Conservation (phyloP, 2,113 vertebrate genomes). For the Taurulus bubalis region DNA sequence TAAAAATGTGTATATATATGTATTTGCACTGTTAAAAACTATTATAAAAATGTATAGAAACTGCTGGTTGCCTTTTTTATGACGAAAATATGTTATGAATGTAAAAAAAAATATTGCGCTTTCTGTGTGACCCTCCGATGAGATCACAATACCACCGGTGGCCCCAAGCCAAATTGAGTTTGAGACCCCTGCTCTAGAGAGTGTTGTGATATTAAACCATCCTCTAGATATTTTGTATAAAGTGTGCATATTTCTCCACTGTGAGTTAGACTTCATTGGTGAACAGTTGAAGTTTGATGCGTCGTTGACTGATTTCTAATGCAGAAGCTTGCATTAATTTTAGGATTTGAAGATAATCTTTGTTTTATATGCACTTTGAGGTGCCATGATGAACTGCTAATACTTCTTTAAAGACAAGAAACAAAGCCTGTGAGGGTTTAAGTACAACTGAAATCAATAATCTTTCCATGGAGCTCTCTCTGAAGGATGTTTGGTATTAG, state of each 20-base stretch:
- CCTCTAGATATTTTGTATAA: conserved; percentile 2
- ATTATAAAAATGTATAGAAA: too few species aligned
- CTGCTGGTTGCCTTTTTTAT: too few species aligned
- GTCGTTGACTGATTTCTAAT: neutral
- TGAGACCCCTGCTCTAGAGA: too few species aligned
- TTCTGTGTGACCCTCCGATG: too few species aligned
- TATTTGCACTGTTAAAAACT: too few species aligned
- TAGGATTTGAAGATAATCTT: neutral
- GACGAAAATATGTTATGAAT: too few species aligned
- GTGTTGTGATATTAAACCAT: neutral
- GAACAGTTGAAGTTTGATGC: neutral
- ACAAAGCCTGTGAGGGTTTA: neutral
- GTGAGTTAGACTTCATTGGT: conserved; percentile 2
- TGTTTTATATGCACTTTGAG: neutral
- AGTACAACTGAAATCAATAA: neutral
- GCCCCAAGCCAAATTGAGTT: too few species aligned
- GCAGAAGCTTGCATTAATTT: neutral
- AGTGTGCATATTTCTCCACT: neutral
- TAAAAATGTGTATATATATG: too few species aligned
- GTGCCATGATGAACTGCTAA: neutral
- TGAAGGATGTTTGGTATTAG: neutral
- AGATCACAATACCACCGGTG: too few species aligned
- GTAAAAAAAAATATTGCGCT: too few species aligned
- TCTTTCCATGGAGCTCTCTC: neutral
- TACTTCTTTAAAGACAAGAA: neutral